Evolutionary conservation across 2,888 invertebrate species (phyloP), one percentile per base, ranked within the genome.

Genomic region (Catocala sponsa): DNA sequence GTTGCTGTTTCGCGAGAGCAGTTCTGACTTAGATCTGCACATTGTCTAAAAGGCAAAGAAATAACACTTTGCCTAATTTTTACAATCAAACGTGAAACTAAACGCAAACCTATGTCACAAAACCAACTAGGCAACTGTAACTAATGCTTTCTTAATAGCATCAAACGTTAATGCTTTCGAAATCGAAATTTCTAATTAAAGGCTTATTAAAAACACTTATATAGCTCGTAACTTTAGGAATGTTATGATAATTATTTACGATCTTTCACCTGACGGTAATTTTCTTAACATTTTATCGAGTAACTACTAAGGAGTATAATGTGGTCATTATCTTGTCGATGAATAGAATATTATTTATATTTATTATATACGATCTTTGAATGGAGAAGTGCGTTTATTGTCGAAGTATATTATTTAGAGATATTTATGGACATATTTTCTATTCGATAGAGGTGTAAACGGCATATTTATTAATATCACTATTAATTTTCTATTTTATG

Each of bases 231-330:
- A 48, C 6, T 32, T 2, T 32, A 48, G 11, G 15, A 32, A 32
- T 33, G 33, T 48, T 11, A 33, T 32, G 15, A 46, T 15, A 33
- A 11, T 32, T n/a, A 48, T 48, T 33, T 33, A 48, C 7, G 32
- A 35, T 12, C 12, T 10, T 32, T 12, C 32, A 48, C 33, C 11
- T 32, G 10, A 25, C n/a, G 9, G 47, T 51, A 46, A 41, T 47
- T 52, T 47, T 11, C 25, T 41, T 51, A 51, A 46, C 47, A 41
- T 25, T 46, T 52, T 58, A 51, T 51, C 10, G n/a, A 50, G 42
- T 38, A 46, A 9, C 11, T 43, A 55, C 10, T 50, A 35, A 11
- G 6, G 42, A 46, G 38, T 58, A 43, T 49, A 50, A 33, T 38
- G 43, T 7, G 42, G 44, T 41, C 25, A 42, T 38, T 15, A 56